Percentiles rank a stretch among this genome's conserved stretches.
phyloP scores from a whole-genome alignment of 92 coral and sea anemone genomes.

The Phenganax subtilis region DNA sequence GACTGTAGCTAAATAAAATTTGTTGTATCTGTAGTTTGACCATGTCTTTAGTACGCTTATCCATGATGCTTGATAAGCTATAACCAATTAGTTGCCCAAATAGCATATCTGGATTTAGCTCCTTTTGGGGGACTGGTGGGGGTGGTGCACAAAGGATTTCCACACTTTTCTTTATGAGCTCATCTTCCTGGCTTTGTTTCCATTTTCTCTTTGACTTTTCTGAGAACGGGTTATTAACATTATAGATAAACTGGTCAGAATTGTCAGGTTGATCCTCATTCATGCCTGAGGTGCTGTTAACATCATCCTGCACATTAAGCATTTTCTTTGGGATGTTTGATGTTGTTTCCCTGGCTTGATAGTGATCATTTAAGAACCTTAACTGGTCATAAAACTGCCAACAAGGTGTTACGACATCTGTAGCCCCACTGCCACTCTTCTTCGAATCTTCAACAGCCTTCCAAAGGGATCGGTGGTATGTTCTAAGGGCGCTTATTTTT shows the following conservation, averaged over 20 bases:
- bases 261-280: not conserved
- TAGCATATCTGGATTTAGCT: conserved; percentile 2
- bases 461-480: conserved; percentile 4
- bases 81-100: conserved; percentile 2
- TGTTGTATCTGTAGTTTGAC: not conserved
- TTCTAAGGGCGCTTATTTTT: not conserved
- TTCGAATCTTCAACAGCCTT: not conserved
- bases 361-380: not conserved
- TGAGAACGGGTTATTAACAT: not conserved
- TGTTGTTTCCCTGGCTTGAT: not conserved
- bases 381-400: conserved; percentile 1
- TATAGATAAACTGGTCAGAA: conserved; percentile 1
- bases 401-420: not conserved
- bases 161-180: not conserved
- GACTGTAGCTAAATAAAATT: conserved; percentile 2
- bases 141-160: not conserved
- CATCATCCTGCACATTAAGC: not conserved
- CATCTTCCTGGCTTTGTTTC: conserved; percentile 1
- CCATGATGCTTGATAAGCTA: not conserved
- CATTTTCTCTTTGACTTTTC: conserved; percentile 2
- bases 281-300: not conserved
- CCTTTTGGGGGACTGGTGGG: not conserved
- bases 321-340: not conserved
- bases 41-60: not conserved
- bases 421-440: conserved; percentile 1